phyloP scores from a whole-genome alignment of 2,113 vertebrate genomes.

The Suncus etruscus region DNA sequence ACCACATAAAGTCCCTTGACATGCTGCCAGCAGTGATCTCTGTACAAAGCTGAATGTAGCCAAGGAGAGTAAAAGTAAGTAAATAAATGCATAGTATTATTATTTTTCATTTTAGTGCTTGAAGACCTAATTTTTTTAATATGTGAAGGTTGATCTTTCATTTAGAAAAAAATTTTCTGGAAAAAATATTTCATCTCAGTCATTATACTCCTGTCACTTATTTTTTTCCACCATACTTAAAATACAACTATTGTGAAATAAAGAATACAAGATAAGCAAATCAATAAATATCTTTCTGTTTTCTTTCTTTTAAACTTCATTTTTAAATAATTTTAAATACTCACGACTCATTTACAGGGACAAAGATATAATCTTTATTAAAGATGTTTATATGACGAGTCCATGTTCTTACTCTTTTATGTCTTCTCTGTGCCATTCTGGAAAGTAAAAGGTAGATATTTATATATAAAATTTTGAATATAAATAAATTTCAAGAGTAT shows the following conservation, averaged over 20 bases:
- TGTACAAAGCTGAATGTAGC: no score
- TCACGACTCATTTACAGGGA: conserved; percentile 99
- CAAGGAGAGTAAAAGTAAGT: neutral
- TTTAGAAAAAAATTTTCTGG: conserved; percentile 37
- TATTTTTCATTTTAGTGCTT: conserved; percentile 23
- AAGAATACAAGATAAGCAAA: conserved; percentile 39
- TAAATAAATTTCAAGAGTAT: neutral
- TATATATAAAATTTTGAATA: conserved; percentile 15
- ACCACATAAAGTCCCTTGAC: neutral
- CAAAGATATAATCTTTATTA: conserved; percentile 97
- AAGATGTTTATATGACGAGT: conserved; percentile 98
- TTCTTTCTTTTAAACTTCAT: neutral
- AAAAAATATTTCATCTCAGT: neutral
- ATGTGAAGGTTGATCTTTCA: conserved; percentile 23
- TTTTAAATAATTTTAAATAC: conserved; percentile 81
- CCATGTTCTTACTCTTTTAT: conserved; percentile 97
- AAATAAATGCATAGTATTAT: neutral
- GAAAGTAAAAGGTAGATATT: conserved; percentile 61
- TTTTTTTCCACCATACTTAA: conserved; percentile 40
- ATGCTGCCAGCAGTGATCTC: no score
- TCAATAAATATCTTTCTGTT: conserved; percentile 38
- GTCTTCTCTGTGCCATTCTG: conserved; percentile 92
- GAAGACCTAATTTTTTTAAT: conserved; percentile 38
- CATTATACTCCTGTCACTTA: conserved; percentile 47
- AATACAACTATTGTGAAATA: conserved; percentile 26